A percentile compares a stretch with the other conserved stretches of the same genome.
phyloP scores from a whole-genome alignment of 2,113 vertebrate species.

The Tachuris rubrigastra region DNA sequence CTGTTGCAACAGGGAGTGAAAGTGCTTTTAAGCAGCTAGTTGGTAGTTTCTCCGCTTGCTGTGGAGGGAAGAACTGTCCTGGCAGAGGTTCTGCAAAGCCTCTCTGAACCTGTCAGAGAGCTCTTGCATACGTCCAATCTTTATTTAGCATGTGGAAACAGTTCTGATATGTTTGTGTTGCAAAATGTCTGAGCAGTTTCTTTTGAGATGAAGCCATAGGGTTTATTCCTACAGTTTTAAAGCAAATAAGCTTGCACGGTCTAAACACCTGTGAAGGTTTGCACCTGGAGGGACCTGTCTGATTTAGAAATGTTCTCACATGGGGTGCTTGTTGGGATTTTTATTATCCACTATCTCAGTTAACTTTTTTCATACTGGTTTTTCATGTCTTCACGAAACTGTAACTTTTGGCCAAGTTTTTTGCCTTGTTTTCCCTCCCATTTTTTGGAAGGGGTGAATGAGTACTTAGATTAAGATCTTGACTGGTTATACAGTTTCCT shows the following conservation, averaged over 20 bases:
- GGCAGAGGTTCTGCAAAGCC: neutral
- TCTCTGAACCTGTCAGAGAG: neutral
- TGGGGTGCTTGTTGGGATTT: neutral
- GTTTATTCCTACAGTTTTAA: neutral
- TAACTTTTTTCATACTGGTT: neutral
- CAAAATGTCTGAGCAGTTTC: neutral
- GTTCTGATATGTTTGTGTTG: neutral
- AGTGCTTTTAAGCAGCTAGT: neutral
- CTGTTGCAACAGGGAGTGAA: neutral
- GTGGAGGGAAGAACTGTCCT: neutral
- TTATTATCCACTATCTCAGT: neutral
- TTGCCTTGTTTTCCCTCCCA: neutral
- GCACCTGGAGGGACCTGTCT: neutral
- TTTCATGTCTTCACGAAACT: neutral
- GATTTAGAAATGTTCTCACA: neutral
- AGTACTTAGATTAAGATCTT: slow-evolving; percentile 20
- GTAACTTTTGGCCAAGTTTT: neutral
- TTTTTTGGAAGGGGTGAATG: neutral
- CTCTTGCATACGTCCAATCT: neutral
- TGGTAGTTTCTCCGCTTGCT: neutral
- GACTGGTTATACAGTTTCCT: neutral
- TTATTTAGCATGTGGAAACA: neutral
- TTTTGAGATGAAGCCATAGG: neutral
- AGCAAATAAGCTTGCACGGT: neutral
- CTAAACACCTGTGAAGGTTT: neutral